phyloP scores from a whole-genome alignment of 2,888 invertebrate genomes.

The Ormyrus nitidulus region DNA sequence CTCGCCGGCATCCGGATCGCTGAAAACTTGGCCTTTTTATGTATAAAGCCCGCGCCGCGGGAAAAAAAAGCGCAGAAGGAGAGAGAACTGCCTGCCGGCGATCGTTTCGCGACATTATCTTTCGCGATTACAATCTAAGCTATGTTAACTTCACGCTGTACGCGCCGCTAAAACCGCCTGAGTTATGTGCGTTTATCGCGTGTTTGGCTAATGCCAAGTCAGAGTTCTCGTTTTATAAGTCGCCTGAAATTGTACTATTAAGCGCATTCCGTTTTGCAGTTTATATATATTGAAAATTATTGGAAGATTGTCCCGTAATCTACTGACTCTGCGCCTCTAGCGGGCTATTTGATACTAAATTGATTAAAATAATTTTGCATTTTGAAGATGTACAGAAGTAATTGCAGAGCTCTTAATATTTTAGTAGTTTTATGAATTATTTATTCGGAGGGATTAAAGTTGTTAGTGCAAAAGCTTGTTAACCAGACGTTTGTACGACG shows the following conservation, averaged over 20 bases:
- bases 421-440: too few species aligned
- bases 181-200: neutral
- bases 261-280: too few species aligned
- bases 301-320: neutral
- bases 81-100: neutral
- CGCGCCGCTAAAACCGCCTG: neutral
- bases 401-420: too few species aligned
- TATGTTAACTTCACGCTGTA: neutral
- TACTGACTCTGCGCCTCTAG: too few species aligned
- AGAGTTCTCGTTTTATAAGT: neutral
- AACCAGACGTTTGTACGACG: too few species aligned
- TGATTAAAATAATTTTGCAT: too few species aligned
- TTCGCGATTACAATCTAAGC: neutral
- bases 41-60: too few species aligned
- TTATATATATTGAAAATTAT: slow-evolving; percentile 1
- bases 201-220: neutral
- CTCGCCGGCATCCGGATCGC: neutral
- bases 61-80: neutral
- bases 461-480: too few species aligned
- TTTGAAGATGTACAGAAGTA: too few species aligned
- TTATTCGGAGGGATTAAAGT: too few species aligned
- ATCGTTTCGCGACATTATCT: slow-evolving; percentile 20
- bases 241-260: too few species aligned
- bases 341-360: too few species aligned
- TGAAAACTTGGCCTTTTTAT: slow-evolving; percentile 13